Conservation (phyloP, 2,797 vertebrate genomes). For the Neosalanx taihuensis region DNA sequence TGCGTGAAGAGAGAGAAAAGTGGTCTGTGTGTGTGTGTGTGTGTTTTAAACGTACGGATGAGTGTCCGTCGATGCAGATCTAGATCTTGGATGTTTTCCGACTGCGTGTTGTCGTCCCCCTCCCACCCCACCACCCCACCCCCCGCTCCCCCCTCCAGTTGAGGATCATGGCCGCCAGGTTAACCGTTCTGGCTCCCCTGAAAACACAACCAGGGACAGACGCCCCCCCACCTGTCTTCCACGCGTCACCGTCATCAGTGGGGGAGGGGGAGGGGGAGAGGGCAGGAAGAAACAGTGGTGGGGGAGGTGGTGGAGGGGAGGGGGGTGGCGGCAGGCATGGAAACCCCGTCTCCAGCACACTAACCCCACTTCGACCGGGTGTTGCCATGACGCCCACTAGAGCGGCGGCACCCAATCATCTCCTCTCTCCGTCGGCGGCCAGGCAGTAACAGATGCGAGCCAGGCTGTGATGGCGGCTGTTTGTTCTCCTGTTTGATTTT, state of each 20-base stretch:
- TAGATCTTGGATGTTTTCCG: not conserved
- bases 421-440: too few relatives aligned
- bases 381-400: not conserved
- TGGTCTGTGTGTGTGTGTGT: not conserved
- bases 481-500: not conserved
- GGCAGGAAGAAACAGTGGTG: not conserved
- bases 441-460: too few relatives aligned
- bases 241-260: not conserved
- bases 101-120: not conserved
- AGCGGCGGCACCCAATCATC: not conserved
- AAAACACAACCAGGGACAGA: too few relatives aligned
- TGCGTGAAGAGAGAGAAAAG: too few relatives aligned
- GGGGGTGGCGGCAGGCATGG: not conserved
- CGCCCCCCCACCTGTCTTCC: not conserved
- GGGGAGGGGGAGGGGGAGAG: not conserved
- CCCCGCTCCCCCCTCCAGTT: not conserved
- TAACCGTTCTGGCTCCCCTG: not conserved
- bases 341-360: too few relatives aligned
- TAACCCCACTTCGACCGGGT: too few relatives aligned
- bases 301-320: not conserved
- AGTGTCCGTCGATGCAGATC: constrained; percentile 12
- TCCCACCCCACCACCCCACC: not conserved
- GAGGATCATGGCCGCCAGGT: not conserved
- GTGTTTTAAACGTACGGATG: not conserved
- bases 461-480: too few relatives aligned